Percentiles rank a stretch among this genome's conserved stretches.
phyloP scores from a whole-genome alignment of 1,140 invertebrate genomes.

The Lithobius niger region DNA sequence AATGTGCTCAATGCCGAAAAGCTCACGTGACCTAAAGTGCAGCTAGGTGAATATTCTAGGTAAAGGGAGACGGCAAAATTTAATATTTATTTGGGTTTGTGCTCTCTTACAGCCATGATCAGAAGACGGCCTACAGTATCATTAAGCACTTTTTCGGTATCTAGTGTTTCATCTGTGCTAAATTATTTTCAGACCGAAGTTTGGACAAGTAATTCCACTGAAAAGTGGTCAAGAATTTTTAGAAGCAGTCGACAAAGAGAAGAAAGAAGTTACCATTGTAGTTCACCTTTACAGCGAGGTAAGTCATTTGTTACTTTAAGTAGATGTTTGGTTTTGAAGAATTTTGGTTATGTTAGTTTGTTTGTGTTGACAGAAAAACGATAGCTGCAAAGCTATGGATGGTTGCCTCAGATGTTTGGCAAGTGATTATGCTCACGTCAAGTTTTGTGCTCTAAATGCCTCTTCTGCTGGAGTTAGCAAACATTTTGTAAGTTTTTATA shows the following conservation, averaged over 20 bases:
- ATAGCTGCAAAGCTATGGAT: conserved; percentile 78
- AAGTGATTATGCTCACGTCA: conserved; percentile 66
- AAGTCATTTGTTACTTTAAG: too few relatives aligned
- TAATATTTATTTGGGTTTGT: too few relatives aligned
- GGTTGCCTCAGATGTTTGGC: conserved; percentile 63
- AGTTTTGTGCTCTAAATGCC: conserved; percentile 78
- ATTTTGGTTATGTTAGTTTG: too few relatives aligned
- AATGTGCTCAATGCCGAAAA: too few relatives aligned
- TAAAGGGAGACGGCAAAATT: too few relatives aligned
- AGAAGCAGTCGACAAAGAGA: conserved; percentile 74
- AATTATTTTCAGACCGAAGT: conserved; percentile 32
- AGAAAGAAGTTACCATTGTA: conserved; percentile 68
- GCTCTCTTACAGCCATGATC: too few relatives aligned
- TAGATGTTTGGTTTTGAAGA: too few relatives aligned
- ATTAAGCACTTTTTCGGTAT: too few relatives aligned
- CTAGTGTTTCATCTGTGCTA: background rate
- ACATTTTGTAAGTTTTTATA: conserved; percentile 54
- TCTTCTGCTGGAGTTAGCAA: conserved; percentile 51
- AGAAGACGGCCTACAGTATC: too few relatives aligned
- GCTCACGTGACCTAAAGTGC: too few relatives aligned
- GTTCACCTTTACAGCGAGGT: conserved; percentile 76
- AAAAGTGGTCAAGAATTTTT: conserved; percentile 61
- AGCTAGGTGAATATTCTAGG: too few relatives aligned
- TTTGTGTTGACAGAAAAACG: too few relatives aligned
- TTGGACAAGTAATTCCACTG: conserved; percentile 44